Evolutionary conservation across 2,113 vertebrate species (phyloP).

Genomic region (Scopus umbretta): DNA sequence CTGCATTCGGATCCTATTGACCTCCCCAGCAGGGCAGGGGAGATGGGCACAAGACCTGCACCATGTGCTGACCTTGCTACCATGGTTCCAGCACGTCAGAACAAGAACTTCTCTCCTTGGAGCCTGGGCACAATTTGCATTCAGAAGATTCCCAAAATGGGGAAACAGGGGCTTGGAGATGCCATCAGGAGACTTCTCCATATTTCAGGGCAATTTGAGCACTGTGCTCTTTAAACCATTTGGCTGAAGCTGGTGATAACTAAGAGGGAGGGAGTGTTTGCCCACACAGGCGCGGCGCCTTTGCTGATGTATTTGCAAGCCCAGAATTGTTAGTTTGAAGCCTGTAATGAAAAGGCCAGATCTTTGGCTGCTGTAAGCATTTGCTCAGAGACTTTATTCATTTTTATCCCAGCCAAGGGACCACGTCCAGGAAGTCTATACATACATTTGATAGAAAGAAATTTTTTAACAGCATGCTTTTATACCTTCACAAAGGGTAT

Average conservation of each 20-base stretch:
- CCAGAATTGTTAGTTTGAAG: not conserved
- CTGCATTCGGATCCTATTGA: not conserved
- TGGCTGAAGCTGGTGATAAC: not conserved
- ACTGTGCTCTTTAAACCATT: not conserved
- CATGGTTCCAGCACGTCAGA: not conserved
- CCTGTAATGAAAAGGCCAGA: not conserved
- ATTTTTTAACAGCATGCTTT: not conserved
- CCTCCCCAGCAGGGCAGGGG: not conserved
- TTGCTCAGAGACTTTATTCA: not conserved
- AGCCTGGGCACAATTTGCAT: not conserved
- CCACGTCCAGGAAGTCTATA: not conserved
- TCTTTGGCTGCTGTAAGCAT: not conserved
- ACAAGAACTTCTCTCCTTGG: not conserved
- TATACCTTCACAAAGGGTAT: not conserved
- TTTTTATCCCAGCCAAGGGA: not conserved
- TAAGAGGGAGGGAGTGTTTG: not conserved
- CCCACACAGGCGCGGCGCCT: not conserved
- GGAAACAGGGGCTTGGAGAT: not conserved
- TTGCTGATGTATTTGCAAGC: not conserved
- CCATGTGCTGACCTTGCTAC: not conserved
- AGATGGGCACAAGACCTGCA: not conserved
- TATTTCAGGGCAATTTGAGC: not conserved
- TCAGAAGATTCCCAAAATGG: not conserved
- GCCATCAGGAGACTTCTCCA: not conserved
- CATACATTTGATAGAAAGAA: not conserved